phyloP scores from a whole-genome alignment of 1,140 invertebrate species.

The Stegodyphus mimosarum region DNA sequence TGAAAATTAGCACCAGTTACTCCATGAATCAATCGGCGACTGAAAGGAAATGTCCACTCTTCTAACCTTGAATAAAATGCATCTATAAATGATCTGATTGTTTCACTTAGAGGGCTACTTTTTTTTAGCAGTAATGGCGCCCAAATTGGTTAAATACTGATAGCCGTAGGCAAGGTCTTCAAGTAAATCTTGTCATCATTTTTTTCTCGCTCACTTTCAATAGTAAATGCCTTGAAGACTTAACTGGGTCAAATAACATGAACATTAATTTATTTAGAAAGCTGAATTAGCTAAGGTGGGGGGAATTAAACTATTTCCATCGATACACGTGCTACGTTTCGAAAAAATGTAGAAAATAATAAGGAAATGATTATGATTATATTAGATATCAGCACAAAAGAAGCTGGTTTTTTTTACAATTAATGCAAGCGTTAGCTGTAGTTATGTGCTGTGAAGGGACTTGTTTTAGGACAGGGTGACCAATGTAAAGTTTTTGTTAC shows the following conservation, averaged over 20 bases:
- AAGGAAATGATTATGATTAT: no score
- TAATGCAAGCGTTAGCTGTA: no score
- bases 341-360: no score
- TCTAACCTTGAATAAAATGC: constrained; percentile 35
- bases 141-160: constrained; percentile 43
- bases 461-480: no score
- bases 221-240: constrained; percentile 38
- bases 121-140: constrained; percentile 29
- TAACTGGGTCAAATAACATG: constrained; percentile 32
- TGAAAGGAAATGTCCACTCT: constrained; percentile 23
- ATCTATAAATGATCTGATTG: constrained; percentile 54
- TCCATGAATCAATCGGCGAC: constrained; percentile 34
- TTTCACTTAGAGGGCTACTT: constrained; percentile 29
- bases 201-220: constrained; percentile 3
- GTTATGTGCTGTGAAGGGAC: no score
- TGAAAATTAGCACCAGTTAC: constrained; percentile 30
- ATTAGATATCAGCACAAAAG: no score
- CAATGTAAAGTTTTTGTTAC: no score
- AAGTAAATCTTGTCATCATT: constrained; percentile 13
- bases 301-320: neutral
- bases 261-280: constrained; percentile 7
- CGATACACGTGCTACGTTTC: neutral
- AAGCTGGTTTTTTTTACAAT: no score
- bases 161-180: constrained; percentile 29
- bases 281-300: neutral